A percentile compares a stretch with the other conserved stretches of the same genome.
Conservation (phyloP, 2,113 vertebrate genomes). For the Bucco capensis region DNA sequence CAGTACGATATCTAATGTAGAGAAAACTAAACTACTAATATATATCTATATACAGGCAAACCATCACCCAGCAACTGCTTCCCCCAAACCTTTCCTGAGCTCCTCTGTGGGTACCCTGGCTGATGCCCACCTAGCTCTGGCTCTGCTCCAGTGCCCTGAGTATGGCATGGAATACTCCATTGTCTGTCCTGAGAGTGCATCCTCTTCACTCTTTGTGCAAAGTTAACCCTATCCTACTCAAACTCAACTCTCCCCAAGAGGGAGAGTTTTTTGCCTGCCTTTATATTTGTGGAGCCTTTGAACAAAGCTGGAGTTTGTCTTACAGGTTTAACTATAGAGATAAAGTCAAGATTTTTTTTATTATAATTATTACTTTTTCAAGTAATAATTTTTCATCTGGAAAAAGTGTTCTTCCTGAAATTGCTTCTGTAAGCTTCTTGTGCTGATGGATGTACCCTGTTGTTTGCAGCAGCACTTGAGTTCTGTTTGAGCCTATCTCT, state of each 20-base stretch:
- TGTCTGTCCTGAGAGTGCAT: too few species aligned
- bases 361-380: neutral
- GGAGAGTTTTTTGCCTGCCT: neutral
- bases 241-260: neutral
- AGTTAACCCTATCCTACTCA: too few species aligned
- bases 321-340: neutral
- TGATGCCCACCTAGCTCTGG: too few species aligned
- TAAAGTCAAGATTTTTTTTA: neutral
- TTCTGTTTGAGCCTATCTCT: neutral
- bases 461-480: neutral
- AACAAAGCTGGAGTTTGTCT: neutral
- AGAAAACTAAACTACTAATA: too few species aligned
- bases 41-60: too few species aligned
- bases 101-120: too few species aligned
- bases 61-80: too few species aligned
- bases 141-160: too few species aligned
- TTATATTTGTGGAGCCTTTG: neutral
- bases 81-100: too few species aligned
- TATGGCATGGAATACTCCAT: too few species aligned
- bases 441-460: neutral
- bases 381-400: neutral
- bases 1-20: too few species aligned
- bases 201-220: too few species aligned
- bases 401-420: neutral
- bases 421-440: neutral